Conservation (phyloP, 2,888 invertebrate genomes). For the Malachius bipustulatus region DNA sequence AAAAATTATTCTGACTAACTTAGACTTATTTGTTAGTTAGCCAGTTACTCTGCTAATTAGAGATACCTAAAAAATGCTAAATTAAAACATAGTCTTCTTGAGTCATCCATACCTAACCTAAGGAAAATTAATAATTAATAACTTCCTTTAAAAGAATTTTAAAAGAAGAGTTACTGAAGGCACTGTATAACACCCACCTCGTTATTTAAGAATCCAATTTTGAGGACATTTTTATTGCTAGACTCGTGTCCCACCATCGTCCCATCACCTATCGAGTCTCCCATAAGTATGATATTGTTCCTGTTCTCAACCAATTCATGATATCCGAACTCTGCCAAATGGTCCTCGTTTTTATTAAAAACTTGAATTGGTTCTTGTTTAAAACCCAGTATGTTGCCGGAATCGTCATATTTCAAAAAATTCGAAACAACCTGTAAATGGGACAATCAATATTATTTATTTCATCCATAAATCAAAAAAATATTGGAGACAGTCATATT, state of each 20-base stretch:
- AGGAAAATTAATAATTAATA: too few relatives aligned
- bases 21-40: too few relatives aligned
- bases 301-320: conserved; percentile 57
- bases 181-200: too few relatives aligned
- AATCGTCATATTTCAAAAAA: conserved; percentile 59
- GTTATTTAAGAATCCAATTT: conserved; percentile 85
- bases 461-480: too few relatives aligned
- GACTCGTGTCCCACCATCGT: conserved; percentile 84
- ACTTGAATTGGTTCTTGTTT: conserved; percentile 76
- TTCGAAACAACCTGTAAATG: conserved; percentile 65
- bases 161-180: too few relatives aligned
- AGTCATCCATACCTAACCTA: too few relatives aligned
- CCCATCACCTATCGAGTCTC: conserved; percentile 86
- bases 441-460: conserved; percentile 6
- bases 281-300: conserved; percentile 77
- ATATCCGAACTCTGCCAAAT: conserved; percentile 66
- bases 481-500: too few relatives aligned
- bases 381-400: conserved; percentile 56
- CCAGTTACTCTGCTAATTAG: too few relatives aligned
- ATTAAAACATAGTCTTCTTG: too few relatives aligned
- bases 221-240: conserved; percentile 60
- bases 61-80: too few relatives aligned
- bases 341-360: conserved; percentile 87
- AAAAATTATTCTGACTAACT: too few relatives aligned
- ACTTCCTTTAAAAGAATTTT: too few relatives aligned